phyloP scores from a whole-genome alignment of 37 sponge, comb jelly and placozoan genomes.

The Crambe crambe region DNA sequence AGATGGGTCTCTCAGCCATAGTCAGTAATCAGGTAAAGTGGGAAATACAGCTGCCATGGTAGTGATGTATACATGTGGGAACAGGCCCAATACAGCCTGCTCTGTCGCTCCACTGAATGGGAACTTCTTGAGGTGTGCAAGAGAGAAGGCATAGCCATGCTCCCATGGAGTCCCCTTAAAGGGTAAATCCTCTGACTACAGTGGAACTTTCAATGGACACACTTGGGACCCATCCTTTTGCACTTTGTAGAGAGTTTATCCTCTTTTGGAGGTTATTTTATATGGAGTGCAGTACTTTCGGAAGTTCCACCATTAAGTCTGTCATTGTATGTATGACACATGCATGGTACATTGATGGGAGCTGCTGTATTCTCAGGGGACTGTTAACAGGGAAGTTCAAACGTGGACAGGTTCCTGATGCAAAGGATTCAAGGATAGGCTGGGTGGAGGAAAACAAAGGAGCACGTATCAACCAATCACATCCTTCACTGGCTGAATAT shows the following conservation, averaged over 20 bases:
- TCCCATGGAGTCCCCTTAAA: slow-evolving; percentile 96
- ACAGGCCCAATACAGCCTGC: slow-evolving; percentile 90
- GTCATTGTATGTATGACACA: background rate
- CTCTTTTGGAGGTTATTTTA: too few species aligned
- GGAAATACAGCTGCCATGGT: background rate
- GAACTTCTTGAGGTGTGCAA: slow-evolving; percentile 87
- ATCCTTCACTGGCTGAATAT: slow-evolving; percentile 57
- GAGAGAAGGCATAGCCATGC: slow-evolving; percentile 80
- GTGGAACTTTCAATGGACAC: too few species aligned
- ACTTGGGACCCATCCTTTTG: too few species aligned
- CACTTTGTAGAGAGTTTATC: too few species aligned
- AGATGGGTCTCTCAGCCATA: slow-evolving; percentile 46
- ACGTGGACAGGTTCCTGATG: slow-evolving; percentile 34
- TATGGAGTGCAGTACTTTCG: too few species aligned
- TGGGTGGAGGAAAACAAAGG: slow-evolving; percentile 73
- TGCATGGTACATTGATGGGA: background rate
- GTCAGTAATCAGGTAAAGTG: slow-evolving; percentile 72
- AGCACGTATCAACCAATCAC: slow-evolving; percentile 62
- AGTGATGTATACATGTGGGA: background rate
- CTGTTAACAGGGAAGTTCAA: slow-evolving; percentile 81
- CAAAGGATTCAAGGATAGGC: slow-evolving; percentile 60
- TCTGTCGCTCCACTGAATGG: slow-evolving; percentile 92
- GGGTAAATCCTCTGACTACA: slow-evolving; percentile 56
- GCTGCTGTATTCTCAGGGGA: slow-evolving; percentile 45
- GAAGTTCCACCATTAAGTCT: background rate